Evolutionary conservation across 2,888 invertebrate species (phyloP).

Genomic region (Drosophila mimica): DNA sequence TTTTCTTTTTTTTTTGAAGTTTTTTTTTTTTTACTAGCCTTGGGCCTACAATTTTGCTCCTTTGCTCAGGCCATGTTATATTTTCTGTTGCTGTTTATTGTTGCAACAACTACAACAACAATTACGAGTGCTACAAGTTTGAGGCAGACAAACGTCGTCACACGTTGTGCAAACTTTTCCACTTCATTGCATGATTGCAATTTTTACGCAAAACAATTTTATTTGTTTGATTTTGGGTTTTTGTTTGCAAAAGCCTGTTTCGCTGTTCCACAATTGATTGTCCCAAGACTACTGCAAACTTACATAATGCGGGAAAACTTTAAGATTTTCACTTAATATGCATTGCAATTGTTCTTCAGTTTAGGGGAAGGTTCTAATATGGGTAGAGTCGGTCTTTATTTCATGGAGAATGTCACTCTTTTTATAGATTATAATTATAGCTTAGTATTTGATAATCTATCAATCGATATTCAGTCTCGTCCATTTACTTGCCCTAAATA

Average conservation of each 20-base stretch:
- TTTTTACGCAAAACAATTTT: slow-evolving; percentile 78
- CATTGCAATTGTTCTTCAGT: neutral
- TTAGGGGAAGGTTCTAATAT: neutral
- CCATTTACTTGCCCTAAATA: neutral
- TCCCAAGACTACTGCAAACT: slow-evolving; percentile 29
- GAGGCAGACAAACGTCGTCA: slow-evolving; percentile 62
- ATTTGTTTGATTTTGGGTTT: slow-evolving; percentile 68
- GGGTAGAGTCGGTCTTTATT: neutral
- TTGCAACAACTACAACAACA: slow-evolving; percentile 42
- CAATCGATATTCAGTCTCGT: neutral
- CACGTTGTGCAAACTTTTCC: slow-evolving; percentile 77
- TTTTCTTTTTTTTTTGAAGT: slow-evolving; percentile 39
- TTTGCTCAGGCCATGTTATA: slow-evolving; percentile 50
- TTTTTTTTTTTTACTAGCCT: slow-evolving; percentile 54
- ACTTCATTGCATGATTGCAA: slow-evolving; percentile 78
- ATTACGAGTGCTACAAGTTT: slow-evolving; percentile 52
- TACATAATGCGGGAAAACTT: slow-evolving; percentile 5
- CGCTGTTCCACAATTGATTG: slow-evolving; percentile 38
- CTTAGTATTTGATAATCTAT: neutral
- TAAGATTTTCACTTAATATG: slow-evolving; percentile 19
- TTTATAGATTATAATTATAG: neutral
- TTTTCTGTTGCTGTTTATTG: slow-evolving; percentile 54
- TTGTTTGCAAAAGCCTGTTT: slow-evolving; percentile 37
- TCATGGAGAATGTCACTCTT: neutral
- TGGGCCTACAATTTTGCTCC: slow-evolving; percentile 61